Evolutionary conservation across 2,113 vertebrate species (phyloP).

Genomic region (Gnathonemus echidnorhynchus): DNA sequence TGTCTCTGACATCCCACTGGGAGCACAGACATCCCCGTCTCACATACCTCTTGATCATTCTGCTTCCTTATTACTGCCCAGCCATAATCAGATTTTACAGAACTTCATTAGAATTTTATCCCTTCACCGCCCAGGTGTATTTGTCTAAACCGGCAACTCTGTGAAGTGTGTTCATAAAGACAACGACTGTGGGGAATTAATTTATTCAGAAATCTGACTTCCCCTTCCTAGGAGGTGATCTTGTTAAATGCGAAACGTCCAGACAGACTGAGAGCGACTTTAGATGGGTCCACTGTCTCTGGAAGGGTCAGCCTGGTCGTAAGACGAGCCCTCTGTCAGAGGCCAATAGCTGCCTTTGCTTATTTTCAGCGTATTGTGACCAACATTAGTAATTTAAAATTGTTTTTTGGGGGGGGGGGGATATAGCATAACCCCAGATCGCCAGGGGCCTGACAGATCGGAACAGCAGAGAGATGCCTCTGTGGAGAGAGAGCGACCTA

Average conservation of each 20-base stretch:
- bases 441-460: not conserved
- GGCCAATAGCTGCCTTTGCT: conserved; percentile 22
- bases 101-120: not conserved
- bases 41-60: not conserved
- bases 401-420: not conserved
- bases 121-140: not conserved
- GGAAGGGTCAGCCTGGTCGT: not conserved
- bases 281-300: conserved; percentile 14
- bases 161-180: not conserved
- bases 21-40: not conserved
- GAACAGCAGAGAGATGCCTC: not conserved
- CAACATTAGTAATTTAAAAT: conserved; percentile 14
- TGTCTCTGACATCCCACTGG: not conserved
- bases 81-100: not conserved
- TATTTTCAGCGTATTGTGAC: conserved; percentile 14
- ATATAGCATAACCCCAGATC: not conserved
- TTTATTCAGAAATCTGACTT: conserved; percentile 25
- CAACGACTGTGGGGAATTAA: conserved; percentile 6
- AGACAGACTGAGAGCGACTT: conserved; percentile 5
- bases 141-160: not conserved
- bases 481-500: not conserved
- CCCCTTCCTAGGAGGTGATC: conserved; percentile 9
- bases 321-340: not conserved
- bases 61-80: not conserved
- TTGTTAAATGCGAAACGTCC: conserved; percentile 11